A percentile compares a stretch with the other conserved stretches of the same genome.
Conservation (phyloP, 2,113 vertebrate species). For the Rattus rattus region DNA sequence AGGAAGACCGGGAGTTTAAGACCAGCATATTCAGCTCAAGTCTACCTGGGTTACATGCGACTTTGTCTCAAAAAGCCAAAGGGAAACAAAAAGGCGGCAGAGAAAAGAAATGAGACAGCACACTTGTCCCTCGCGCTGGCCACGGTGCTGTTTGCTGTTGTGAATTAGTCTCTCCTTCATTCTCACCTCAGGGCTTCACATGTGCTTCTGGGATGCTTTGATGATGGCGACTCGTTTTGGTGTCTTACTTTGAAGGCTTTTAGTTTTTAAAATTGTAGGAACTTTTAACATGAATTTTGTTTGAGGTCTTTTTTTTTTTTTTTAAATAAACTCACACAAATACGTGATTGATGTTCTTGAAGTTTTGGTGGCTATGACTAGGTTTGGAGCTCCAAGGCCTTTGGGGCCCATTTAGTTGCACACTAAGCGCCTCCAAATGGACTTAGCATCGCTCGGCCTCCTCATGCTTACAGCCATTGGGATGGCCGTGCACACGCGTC, state of each 20-base stretch:
- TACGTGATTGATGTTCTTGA: neutral
- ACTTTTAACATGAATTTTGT: constrained; percentile 47
- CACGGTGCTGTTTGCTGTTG: neutral
- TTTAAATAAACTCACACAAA: neutral
- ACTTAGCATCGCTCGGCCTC: neutral
- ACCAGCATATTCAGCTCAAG: neutral
- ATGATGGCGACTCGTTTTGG: neutral
- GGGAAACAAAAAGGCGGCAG: neutral
- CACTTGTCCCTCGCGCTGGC: neutral
- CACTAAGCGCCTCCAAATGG: neutral
- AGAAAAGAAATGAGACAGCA: neutral
- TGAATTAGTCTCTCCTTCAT: neutral
- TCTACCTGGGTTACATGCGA: neutral
- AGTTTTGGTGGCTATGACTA: neutral
- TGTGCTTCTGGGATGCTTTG: neutral
- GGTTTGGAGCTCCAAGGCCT: neutral
- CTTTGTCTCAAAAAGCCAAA: neutral
- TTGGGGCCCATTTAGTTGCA: neutral
- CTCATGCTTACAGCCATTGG: no score
- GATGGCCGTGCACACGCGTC: neutral
- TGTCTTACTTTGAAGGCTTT: neutral
- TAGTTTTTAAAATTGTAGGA: neutral
- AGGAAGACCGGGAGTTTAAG: neutral
- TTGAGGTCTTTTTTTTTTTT: neutral
- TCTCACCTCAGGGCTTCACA: neutral